A percentile compares a stretch with the other conserved stretches of the same genome.
phyloP scores from a whole-genome alignment of 2,113 vertebrate species.

The Lepus europaeus region DNA sequence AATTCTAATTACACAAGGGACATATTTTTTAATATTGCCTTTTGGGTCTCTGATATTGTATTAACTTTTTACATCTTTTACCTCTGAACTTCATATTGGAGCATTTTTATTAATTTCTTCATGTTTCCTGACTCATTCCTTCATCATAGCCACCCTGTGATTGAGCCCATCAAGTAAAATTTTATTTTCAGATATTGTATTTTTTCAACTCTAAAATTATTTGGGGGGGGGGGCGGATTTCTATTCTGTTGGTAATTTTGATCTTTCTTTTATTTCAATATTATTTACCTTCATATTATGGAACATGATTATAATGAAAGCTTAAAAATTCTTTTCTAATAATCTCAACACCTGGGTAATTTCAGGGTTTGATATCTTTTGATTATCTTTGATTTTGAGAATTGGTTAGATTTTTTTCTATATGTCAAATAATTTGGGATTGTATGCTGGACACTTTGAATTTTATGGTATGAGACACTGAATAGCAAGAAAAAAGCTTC shows the following conservation, averaged over 20 bases:
- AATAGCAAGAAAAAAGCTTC: no score
- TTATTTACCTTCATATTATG: background rate
- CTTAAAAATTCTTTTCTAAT: slow-evolving; percentile 28
- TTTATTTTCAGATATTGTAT: background rate
- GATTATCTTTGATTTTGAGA: slow-evolving; percentile 9
- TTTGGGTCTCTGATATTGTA: background rate
- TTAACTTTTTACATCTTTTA: background rate
- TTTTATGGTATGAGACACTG: background rate
- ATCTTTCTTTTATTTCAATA: background rate
- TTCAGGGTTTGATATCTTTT: background rate
- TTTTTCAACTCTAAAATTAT: background rate
- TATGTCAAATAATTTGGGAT: slow-evolving; percentile 17
- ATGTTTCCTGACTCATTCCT: background rate
- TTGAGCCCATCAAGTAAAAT: background rate
- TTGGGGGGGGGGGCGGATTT: background rate
- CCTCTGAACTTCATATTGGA: background rate
- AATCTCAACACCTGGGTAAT: slow-evolving; percentile 3
- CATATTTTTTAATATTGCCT: background rate
- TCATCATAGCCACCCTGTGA: background rate
- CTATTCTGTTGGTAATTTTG: background rate
- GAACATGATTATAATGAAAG: background rate
- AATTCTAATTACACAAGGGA: background rate
- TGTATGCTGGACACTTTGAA: background rate
- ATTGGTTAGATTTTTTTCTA: slow-evolving; percentile 28
- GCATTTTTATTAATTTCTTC: background rate